Conservation (phyloP, 2,888 invertebrate species). For the Drosophila fungiperda region DNA sequence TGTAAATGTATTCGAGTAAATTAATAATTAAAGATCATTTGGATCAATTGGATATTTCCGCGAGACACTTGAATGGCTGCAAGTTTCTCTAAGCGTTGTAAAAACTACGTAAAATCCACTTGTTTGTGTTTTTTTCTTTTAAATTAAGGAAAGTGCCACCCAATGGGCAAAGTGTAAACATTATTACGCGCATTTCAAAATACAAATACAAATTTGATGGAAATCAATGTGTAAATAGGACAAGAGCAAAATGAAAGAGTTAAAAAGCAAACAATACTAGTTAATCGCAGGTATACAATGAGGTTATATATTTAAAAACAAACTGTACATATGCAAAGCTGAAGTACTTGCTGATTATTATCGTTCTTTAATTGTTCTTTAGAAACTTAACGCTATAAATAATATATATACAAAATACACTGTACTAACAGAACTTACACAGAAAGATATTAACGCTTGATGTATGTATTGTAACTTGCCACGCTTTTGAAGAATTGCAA, state of each 20-base stretch:
- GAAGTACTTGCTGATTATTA: constrained; percentile 82
- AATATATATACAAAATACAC: constrained; percentile 15
- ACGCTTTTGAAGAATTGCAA: constrained; percentile 79
- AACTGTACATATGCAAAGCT: constrained; percentile 79
- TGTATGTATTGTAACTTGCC: constrained; percentile 41
- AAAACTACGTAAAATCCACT: constrained; percentile 71
- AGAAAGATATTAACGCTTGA: constrained; percentile 1
- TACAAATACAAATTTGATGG: neutral
- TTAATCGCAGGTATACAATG: constrained; percentile 80
- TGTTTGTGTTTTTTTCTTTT: constrained; percentile 4
- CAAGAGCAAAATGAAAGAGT: constrained; percentile 37
- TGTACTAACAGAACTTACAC: constrained; percentile 4
- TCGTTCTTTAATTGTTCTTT: constrained; percentile 51
- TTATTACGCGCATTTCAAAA: constrained; percentile 56
- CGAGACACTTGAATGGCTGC: constrained; percentile 85
- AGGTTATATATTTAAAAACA: constrained; percentile 52
- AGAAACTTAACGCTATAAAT: neutral
- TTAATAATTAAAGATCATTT: constrained; percentile 35
- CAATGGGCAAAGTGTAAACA: constrained; percentile 3
- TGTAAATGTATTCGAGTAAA: neutral
- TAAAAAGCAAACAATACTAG: constrained; percentile 66
- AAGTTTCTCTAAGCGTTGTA: constrained; percentile 80
- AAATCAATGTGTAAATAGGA: constrained; percentile 33
- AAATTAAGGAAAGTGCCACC: neutral
- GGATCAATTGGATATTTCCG: constrained; percentile 66